A percentile compares a stretch with the other conserved stretches of the same genome.
Evolutionary conservation across 2,888 invertebrate species (phyloP).

Genomic region (Apotomis betuletana): DNA sequence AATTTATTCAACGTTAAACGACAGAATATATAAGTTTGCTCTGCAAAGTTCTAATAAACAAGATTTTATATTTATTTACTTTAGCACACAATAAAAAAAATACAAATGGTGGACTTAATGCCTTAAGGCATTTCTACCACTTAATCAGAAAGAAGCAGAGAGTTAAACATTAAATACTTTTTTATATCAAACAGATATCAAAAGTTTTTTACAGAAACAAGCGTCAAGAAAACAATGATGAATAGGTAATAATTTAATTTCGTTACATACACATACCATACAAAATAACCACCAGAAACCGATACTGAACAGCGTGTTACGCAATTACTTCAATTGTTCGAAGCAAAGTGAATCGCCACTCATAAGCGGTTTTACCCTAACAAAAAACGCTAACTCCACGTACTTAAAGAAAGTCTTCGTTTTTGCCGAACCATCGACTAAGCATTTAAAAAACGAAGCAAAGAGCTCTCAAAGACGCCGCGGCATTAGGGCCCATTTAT

Average conservation of each 20-base stretch:
- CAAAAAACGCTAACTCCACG: slow-evolving; percentile 24
- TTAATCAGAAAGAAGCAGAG: too few species aligned
- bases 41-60: not conserved
- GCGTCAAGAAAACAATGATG: too few species aligned
- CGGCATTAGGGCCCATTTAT: slow-evolving; percentile 53
- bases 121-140: too few species aligned
- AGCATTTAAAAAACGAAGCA: slow-evolving; percentile 31
- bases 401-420: slow-evolving; percentile 37
- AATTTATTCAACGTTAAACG: slow-evolving; percentile 27
- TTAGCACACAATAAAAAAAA: too few species aligned
- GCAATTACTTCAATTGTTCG: slow-evolving; percentile 9
- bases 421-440: slow-evolving; percentile 31
- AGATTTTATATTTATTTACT: too few species aligned
- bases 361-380: slow-evolving; percentile 14
- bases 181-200: too few species aligned
- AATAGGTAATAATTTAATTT: not conserved
- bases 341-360: not conserved
- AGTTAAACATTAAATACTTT: too few species aligned
- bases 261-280: not conserved
- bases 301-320: not conserved
- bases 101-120: too few species aligned
- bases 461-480: slow-evolving; percentile 43
- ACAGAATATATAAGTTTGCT: not conserved
- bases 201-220: not conserved
- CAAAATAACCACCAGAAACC: not conserved